Conservation (phyloP, 2,888 invertebrate species). For the Leptopterna dolabrata region DNA sequence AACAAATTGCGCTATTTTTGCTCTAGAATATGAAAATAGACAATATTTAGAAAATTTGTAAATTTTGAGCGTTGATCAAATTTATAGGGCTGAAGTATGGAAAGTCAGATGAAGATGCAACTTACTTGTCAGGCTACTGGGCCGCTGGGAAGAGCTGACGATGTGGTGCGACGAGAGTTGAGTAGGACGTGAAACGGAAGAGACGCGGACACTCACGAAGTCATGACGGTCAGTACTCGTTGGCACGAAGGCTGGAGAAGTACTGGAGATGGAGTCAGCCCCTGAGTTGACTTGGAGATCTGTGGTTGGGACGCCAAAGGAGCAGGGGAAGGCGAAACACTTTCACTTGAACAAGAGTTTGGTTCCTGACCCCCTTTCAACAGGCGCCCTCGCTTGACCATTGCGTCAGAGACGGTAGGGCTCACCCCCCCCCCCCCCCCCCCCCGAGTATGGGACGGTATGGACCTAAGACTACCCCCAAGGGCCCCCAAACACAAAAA, state of each 20-base stretch:
- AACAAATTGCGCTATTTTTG: no score
- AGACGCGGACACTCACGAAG: constrained; percentile 21
- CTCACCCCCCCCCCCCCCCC: not conserved
- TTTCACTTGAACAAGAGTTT: constrained; percentile 14
- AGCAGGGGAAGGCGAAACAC: constrained; percentile 16
- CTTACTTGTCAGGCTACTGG: not conserved
- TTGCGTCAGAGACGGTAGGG: not conserved
- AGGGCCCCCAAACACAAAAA: not conserved
- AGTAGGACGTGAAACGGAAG: constrained; percentile 20
- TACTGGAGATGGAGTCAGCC: not conserved
- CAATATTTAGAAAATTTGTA: no score
- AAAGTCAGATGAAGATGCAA: not conserved
- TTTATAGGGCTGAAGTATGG: no score
- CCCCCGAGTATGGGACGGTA: no score
- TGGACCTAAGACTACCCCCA: not conserved
- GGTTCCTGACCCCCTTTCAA: constrained; percentile 26
- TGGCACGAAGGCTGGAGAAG: not conserved
- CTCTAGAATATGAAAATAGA: no score
- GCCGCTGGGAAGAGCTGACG: not conserved
- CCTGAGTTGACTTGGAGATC: not conserved
- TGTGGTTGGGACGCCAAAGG: not conserved
- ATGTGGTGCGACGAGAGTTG: not conserved
- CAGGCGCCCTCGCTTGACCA: constrained; percentile 20
- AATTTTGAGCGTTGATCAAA: no score
- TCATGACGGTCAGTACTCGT: not conserved